Evolutionary conservation across 1,140 invertebrate species (phyloP).

Genomic region (Hycleus phaleratus): DNA sequence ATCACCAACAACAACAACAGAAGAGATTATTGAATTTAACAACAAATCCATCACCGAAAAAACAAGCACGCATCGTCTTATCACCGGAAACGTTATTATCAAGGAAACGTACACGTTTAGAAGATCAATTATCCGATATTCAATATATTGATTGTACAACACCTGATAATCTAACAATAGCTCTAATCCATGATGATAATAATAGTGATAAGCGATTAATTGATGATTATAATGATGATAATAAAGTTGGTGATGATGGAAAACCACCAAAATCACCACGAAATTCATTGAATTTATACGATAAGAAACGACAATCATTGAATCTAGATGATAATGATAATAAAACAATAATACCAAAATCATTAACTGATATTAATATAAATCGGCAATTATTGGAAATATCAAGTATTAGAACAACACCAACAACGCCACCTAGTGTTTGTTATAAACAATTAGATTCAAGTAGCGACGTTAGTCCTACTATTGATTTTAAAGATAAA

Average conservation of each 20-base stretch:
- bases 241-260: too few species aligned
- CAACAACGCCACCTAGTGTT: slow-evolving; percentile 34
- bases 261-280: slow-evolving; percentile 30
- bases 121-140: slow-evolving; percentile 54
- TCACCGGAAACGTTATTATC: slow-evolving; percentile 36
- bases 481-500: slow-evolving; percentile 18
- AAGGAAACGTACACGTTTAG: slow-evolving; percentile 51
- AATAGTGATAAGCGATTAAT: slow-evolving; percentile 51
- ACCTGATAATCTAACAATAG: slow-evolving; percentile 43
- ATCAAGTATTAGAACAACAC: slow-evolving; percentile 21
- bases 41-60: slow-evolving; percentile 49
- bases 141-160: slow-evolving; percentile 58
- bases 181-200: slow-evolving; percentile 24
- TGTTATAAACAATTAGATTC: slow-evolving; percentile 35
- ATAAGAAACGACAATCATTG: slow-evolving; percentile 29
- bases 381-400: slow-evolving; percentile 19
- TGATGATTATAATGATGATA: slow-evolving; percentile 19
- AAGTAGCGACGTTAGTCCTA: slow-evolving; percentile 26
- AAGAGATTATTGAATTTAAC: slow-evolving; percentile 22
- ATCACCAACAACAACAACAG: slow-evolving; percentile 32
- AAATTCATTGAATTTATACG: slow-evolving; percentile 30
- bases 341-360: slow-evolving; percentile 25
- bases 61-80: slow-evolving; percentile 46
- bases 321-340: slow-evolving; percentile 25
- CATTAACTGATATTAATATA: slow-evolving; percentile 32